These are phyloP conservation scores for Lasioglossum malachurum DNA, from an alignment of 2,888 invertebrate species.

Conservation along the genomic window DNA sequence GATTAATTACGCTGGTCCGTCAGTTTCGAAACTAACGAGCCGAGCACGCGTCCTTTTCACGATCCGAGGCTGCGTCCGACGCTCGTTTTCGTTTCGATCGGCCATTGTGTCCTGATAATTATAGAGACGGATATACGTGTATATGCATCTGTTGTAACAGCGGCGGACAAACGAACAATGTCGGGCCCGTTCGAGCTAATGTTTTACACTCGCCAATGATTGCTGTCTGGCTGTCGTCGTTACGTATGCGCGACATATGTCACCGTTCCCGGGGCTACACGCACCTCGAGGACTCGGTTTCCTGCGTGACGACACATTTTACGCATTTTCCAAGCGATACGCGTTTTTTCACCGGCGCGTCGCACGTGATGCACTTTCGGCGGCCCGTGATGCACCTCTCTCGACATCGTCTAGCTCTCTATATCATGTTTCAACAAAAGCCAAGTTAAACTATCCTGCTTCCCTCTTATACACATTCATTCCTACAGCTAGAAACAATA, in stretches of 20 bases:
- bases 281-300: slow-evolving; percentile 13
- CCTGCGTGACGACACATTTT: slow-evolving; percentile 3
- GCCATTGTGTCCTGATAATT: slow-evolving; percentile 42
- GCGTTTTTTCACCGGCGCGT: neutral
- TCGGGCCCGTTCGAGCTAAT: slow-evolving; percentile 8
- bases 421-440: neutral
- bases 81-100: slow-evolving; percentile 22
- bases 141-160: slow-evolving; percentile 34
- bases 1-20: slow-evolving; percentile 3
- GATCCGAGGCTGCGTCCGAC: neutral
- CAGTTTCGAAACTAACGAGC: slow-evolving; percentile 1
- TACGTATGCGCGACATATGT: slow-evolving; percentile 26
- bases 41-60: neutral
- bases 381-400: neutral
- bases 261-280: slow-evolving; percentile 5
- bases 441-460: too few species aligned
- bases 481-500: too few species aligned
- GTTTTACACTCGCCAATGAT: slow-evolving; percentile 41
- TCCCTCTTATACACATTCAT: too few species aligned
- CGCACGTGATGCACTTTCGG: neutral
- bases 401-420: neutral
- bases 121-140: slow-evolving; percentile 23
- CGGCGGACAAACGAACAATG: slow-evolving; percentile 42
- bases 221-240: slow-evolving; percentile 18
- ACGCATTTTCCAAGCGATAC: neutral